Conservation (phyloP, 2,797 vertebrate species). For the Cossypha polioptera region DNA sequence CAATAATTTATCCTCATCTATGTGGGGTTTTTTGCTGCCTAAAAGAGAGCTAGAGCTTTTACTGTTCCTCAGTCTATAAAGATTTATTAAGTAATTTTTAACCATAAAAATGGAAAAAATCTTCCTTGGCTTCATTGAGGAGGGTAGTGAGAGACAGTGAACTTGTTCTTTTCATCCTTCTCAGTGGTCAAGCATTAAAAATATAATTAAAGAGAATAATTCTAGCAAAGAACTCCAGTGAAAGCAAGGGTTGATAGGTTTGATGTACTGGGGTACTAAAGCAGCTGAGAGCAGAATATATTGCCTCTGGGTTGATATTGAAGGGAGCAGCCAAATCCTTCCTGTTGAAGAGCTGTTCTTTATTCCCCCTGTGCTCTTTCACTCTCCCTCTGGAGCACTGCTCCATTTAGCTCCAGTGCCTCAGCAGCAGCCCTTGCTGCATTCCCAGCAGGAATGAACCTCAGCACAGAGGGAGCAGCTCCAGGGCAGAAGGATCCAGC, state of each 20-base stretch:
- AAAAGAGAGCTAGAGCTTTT: background rate
- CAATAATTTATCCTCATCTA: background rate
- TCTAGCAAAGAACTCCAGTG: background rate
- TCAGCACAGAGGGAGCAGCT: background rate
- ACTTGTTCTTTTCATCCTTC: background rate
- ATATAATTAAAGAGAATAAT: background rate
- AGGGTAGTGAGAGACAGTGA: background rate
- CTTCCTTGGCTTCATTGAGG: background rate
- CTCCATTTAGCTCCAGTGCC: background rate
- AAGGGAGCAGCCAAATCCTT: background rate
- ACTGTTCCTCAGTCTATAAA: background rate
- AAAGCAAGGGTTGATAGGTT: background rate
- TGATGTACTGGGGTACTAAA: background rate
- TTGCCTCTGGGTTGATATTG: background rate
- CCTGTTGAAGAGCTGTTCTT: background rate
- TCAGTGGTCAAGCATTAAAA: background rate
- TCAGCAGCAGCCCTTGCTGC: background rate
- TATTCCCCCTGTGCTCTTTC: background rate
- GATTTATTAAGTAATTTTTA: constrained; percentile 6
- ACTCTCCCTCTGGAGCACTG: background rate
- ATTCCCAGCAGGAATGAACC: background rate
- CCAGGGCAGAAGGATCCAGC: background rate
- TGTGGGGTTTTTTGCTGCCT: background rate
- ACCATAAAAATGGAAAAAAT: background rate
- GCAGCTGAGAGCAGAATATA: background rate